Conservation (phyloP, 2,888 invertebrate species). For the Sepioteuthis lessoniana region DNA sequence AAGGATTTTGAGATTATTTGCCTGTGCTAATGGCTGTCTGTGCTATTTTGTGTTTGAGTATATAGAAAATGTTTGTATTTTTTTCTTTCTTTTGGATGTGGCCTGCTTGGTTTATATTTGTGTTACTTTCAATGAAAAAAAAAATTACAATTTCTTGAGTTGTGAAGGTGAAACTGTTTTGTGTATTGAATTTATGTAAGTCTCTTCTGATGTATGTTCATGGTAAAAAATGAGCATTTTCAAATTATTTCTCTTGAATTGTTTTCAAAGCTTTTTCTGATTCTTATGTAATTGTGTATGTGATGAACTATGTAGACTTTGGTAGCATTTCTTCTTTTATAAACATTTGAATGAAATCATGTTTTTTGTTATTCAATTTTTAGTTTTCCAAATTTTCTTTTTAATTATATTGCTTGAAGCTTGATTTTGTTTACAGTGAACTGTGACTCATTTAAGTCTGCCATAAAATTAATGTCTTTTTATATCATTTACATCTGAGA, state of each 20-base stretch:
- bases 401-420: background rate
- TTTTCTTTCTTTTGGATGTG: background rate
- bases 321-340: background rate
- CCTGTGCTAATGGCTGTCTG: background rate
- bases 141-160: no score
- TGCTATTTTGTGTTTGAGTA: background rate
- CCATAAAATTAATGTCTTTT: background rate
- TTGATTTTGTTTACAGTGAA: background rate
- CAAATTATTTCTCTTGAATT: background rate
- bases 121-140: no score
- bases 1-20: background rate
- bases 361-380: background rate
- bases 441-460: background rate
- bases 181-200: background rate
- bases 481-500: no score
- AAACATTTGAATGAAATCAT: background rate
- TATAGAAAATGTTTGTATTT: background rate
- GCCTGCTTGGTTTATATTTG: background rate
- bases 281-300: background rate
- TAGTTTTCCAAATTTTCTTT: background rate
- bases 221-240: background rate
- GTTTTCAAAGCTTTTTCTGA: background rate
- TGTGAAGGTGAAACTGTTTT: background rate
- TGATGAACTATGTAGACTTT: background rate
- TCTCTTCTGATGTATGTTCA: background rate